Base-by-base conservation (phyloP, 2,113 vertebrate species). In the Crotalus tigris region DNA sequence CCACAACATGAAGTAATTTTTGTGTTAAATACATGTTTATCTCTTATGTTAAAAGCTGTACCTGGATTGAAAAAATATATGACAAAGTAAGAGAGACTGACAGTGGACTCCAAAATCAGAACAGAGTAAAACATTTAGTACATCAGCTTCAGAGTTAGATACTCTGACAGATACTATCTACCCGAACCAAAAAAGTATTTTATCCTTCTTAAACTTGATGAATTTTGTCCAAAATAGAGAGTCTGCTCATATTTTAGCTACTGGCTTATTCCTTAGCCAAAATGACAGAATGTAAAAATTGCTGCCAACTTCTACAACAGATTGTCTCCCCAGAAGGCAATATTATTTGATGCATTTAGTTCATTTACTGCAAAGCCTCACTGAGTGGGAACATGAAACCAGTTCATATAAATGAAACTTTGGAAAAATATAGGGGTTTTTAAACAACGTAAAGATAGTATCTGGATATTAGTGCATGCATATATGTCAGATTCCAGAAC, bases 341-440 rank as follows among this genome's bases (percentile, higher is more conserved):
- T 8, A 5, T 92, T 54, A 46, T 54, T 29, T 85, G 91, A 94
- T 93, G 90, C 0, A 0, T 53, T 90, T 81, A 17, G 64, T 51
- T 53, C 93, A 85, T 90, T 94, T 93, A 89, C 59, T 86, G 46
- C 46, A 24, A 93, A 93, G 86, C 12, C 49, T 49, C 59, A 81
- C 88, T 92, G 64, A 92, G 57, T 90, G 88, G 21, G 51, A 85
- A 85, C 58, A 91, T 5, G 24, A 92, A 64, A 19, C 59, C 13
- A 44, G 88, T 94, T 90, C 88, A 21, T 11, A 89, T 91, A 39
- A 85, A 85, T 39, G 61, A 89, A 17, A 23, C 46, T 29, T 85
- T 93, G 91, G 33, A 93, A 95, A 94, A 29, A 11, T 87, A 29
- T 21, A 2, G 1, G 26, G 15, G 23, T 91, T 46, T 11, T 91